Evolutionary conservation across 53 echinoderm and acorn worm species (phyloP), one percentile per base, ranked within the genome.

Genomic region (Echinometra lucunter): DNA sequence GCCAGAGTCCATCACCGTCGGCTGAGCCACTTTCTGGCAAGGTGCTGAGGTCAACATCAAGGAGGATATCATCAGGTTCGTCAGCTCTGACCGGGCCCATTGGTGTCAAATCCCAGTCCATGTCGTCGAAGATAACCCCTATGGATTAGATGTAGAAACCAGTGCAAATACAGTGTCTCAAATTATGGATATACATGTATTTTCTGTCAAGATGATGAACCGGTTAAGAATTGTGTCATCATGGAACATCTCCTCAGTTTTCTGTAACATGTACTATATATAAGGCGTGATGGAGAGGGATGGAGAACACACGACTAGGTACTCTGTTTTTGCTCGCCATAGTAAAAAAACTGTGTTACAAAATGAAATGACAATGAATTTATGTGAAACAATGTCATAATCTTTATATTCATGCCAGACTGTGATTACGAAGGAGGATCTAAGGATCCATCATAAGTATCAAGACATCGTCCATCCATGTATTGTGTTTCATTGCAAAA

Each of bases 1-100:
- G 94, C 98, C 98, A 98, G 85, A 98, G 90, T 32, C 96, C 94
- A 94, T 93, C 94, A 18, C 98, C 97, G 44, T 90, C 45, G 40
- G 96, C 97, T 35, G 96, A 66, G 32, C 93, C 93, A 74, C 93
- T 93, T 34, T 93, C 75, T 49, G 94, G 95, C 60, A 94, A 85
- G 34, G 96, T 95, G 63, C 58, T 72, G 3, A 96, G 90, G 35
- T 94, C 94, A 8, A 95, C 93, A 60, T 95, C 90, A 12, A 94
- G 82, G 15, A 94, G 57, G 8, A 94, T 82, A 58, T 95, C 94
- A 87, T 95, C 95, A 25, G 93, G 88, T 60, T 91, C 94, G 81
- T 91, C 94, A 32, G 93, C 93, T 27, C 40, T 91, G 37, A 95
- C 91, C 30, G 93, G 80, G 56, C 93, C 93, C 34, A 74, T 55